Percentiles rank a stretch among this genome's conserved stretches.
Evolutionary conservation across 64 coral and sea anemone genomes (phyloP).

Genomic region (Stichodactyla helianthus): DNA sequence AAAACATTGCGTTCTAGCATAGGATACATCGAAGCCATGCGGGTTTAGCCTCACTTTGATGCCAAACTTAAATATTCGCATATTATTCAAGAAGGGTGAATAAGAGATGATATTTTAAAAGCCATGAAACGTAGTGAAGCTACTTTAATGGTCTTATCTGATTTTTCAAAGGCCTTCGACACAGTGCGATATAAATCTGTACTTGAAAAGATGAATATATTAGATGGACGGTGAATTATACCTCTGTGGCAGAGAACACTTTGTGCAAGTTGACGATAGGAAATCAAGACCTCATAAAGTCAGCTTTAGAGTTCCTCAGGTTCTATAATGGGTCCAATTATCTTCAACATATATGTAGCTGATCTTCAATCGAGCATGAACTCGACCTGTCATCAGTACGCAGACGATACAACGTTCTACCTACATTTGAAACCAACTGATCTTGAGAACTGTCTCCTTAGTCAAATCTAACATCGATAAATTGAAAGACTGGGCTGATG

Average conservation of each 20-base stretch:
- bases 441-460: background rate
- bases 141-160: slow-evolving; percentile 30
- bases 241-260: background rate
- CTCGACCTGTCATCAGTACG: slow-evolving; percentile 29
- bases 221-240: slow-evolving; percentile 46
- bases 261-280: slow-evolving; percentile 35
- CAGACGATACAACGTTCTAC: slow-evolving; percentile 11
- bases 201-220: slow-evolving; percentile 8
- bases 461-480: background rate
- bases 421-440: slow-evolving; percentile 6
- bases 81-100: too few relatives aligned
- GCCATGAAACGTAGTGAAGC: slow-evolving; percentile 27
- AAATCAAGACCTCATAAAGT: slow-evolving; percentile 20
- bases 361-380: background rate
- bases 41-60: too few relatives aligned
- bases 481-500: slow-evolving; percentile 30
- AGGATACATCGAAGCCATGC: too few relatives aligned
- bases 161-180: slow-evolving; percentile 4
- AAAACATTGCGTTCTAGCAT: too few relatives aligned
- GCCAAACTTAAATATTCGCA: too few relatives aligned
- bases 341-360: slow-evolving; percentile 27
- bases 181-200: slow-evolving; percentile 12
- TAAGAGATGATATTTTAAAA: background rate
- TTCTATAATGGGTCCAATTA: slow-evolving; percentile 6
- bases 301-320: slow-evolving; percentile 22